Conservation (phyloP, 2,797 vertebrate species). For the Pelochelys cantorii region DNA sequence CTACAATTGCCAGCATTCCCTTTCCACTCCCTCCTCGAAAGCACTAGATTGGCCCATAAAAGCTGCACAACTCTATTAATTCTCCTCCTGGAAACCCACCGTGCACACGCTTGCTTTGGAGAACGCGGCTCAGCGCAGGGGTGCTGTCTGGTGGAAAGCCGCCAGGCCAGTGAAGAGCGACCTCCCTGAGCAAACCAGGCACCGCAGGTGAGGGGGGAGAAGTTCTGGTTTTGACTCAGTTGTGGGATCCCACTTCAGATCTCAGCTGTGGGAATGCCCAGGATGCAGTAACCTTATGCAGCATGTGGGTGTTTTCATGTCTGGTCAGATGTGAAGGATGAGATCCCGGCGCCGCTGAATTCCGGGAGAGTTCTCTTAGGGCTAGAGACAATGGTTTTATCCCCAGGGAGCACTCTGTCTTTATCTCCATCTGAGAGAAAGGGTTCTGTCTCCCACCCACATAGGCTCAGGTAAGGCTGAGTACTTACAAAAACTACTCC, state of each 20-base stretch:
- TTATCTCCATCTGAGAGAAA: neutral
- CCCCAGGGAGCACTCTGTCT: neutral
- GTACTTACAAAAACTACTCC: neutral
- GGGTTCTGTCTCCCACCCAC: neutral
- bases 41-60: neutral
- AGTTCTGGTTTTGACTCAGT: neutral
- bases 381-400: neutral
- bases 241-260: neutral
- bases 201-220: neutral
- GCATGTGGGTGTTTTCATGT: neutral
- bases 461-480: neutral
- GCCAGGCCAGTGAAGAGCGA: neutral
- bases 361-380: neutral
- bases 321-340: neutral
- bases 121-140: neutral
- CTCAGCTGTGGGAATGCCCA: neutral
- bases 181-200: neutral
- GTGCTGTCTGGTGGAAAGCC: neutral
- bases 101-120: neutral
- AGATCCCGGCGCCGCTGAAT: accelerated
- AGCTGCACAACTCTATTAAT: neutral
- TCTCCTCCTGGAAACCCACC: neutral
- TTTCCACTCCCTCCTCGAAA: conserved; percentile 31
- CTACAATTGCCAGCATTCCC: conserved; percentile 14
- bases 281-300: too few species aligned